Percentiles rank a stretch among this genome's conserved stretches.
Conservation (phyloP, 2,888 invertebrate species). For the Unio pictorum region DNA sequence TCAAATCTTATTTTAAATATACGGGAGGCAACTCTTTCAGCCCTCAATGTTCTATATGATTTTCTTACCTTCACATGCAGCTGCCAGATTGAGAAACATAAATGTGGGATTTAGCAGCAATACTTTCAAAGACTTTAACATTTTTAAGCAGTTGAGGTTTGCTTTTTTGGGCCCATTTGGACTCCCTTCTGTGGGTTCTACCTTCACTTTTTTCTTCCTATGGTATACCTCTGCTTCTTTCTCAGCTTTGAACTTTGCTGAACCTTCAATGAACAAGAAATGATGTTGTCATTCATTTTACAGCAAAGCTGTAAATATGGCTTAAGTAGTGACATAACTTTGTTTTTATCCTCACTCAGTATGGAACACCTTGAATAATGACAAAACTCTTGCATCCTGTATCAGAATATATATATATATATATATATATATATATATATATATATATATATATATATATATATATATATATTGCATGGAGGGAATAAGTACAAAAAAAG, state of each 20-base stretch:
- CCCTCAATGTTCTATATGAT: neutral
- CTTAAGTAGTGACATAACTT: too few relatives aligned
- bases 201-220: slow-evolving; percentile 21
- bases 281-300: neutral
- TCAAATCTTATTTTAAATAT: too few relatives aligned
- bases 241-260: slow-evolving; percentile 61
- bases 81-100: slow-evolving; percentile 68
- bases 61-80: slow-evolving; percentile 74
- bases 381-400: too few relatives aligned
- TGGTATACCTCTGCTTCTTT: slow-evolving; percentile 60
- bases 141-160: slow-evolving; percentile 42
- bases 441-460: too few relatives aligned
- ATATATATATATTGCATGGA: too few relatives aligned
- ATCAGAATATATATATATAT: too few relatives aligned
- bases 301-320: neutral
- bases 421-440: too few relatives aligned
- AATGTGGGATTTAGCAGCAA: slow-evolving; percentile 67
- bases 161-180: slow-evolving; percentile 7
- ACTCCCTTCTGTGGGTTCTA: slow-evolving; percentile 3
- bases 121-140: slow-evolving; percentile 55
- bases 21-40: too few relatives aligned
- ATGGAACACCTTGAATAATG: too few relatives aligned
- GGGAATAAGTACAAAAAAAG: too few relatives aligned
- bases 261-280: slow-evolving; percentile 47
- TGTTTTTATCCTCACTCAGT: too few relatives aligned